Base-by-base conservation (phyloP, 2,888 invertebrate genomes). In the Drosophila picticornis region DNA sequence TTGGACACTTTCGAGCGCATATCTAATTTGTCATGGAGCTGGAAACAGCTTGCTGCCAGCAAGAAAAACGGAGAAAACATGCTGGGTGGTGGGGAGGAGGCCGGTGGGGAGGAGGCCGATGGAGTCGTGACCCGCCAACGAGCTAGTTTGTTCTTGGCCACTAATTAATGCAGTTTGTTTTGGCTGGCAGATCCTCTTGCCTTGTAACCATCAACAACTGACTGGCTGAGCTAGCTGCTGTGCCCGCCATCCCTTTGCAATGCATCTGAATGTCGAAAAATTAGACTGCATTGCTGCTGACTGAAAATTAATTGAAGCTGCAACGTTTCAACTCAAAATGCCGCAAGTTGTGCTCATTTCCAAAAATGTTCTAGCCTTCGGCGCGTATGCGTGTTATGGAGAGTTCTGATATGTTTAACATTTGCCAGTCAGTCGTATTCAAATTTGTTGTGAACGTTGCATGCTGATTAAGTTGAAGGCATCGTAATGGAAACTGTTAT, bases 131-230 rank as follows among this genome's bases (percentile, higher is more conserved):
- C 50, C 57, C 50, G 40, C 57, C 57, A 56, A 55, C 60, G 63
- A 56, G 48, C 22, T 43, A 31, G 71, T 70, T 71, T 80, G 88
- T 83, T 75, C 88, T 84, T 84, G 88, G 85, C 83, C 90, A 89
- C 88, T 85, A 85, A 89, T 85, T 89, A 85, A 89, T 85, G 84
- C 90, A 75, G 80, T 85, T 88, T 89, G 90, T 85, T 84, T 77
- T 72, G 68, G 63, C 78, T 73, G 58, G 64, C 72, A 73, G 55
- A 82, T 68, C 68, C 70, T 66, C 58, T 64, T 36, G 46, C 46
- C 62, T 66, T 62, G 67, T 43, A 61, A 58, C 62, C 66, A 58
- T 62, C 61, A 55, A 68, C 69, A 52, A 69, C 60, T 80, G 67
- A 53, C 55, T 53, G 31, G 32, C 13, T 29, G n/a, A 29, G 11